A percentile compares a stretch with the other conserved stretches of the same genome.
Evolutionary conservation across 1,140 invertebrate species (phyloP).

Genomic region (fruit fly (Drosophila melanogaster)): DNA sequence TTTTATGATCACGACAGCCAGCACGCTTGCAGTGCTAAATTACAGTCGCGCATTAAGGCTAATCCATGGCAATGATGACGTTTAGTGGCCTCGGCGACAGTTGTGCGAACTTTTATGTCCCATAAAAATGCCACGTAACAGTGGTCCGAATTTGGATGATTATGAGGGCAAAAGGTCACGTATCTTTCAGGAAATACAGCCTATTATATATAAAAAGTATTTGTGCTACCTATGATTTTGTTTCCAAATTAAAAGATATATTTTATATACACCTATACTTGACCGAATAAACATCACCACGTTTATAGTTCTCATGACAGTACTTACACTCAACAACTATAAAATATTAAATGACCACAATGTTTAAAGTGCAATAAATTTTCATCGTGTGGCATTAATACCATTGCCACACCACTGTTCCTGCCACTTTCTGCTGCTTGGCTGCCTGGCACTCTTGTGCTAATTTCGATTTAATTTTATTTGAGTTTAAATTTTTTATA

Average conservation of each 20-base stretch:
- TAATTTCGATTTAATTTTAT: slow-evolving; percentile 76
- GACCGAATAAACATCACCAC: too few relatives aligned
- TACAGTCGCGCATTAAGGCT: slow-evolving; percentile 63
- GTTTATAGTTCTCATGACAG: too few relatives aligned
- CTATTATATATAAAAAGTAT: too few relatives aligned
- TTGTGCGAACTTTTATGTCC: slow-evolving; percentile 71
- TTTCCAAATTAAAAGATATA: too few relatives aligned
- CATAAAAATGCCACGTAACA: slow-evolving; percentile 48
- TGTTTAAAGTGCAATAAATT: neutral
- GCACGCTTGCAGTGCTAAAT: slow-evolving; percentile 39
- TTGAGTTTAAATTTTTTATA: slow-evolving; percentile 59
- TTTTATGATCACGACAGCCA: slow-evolving; percentile 26
- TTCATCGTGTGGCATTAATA: neutral
- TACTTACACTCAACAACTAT: too few relatives aligned
- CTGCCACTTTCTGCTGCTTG: neutral
- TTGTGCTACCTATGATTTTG: too few relatives aligned
- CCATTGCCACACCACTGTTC: slow-evolving; percentile 1
- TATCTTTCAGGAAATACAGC: neutral
- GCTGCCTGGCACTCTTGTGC: slow-evolving; percentile 43
- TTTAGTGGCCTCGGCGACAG: slow-evolving; percentile 73
- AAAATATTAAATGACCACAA: too few relatives aligned
- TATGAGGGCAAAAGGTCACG: neutral
- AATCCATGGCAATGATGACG: slow-evolving; percentile 75
- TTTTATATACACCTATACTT: too few relatives aligned
- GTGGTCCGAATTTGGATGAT: neutral